Conservation (phyloP, 2,888 invertebrate species). For the Calameuta idolon region DNA sequence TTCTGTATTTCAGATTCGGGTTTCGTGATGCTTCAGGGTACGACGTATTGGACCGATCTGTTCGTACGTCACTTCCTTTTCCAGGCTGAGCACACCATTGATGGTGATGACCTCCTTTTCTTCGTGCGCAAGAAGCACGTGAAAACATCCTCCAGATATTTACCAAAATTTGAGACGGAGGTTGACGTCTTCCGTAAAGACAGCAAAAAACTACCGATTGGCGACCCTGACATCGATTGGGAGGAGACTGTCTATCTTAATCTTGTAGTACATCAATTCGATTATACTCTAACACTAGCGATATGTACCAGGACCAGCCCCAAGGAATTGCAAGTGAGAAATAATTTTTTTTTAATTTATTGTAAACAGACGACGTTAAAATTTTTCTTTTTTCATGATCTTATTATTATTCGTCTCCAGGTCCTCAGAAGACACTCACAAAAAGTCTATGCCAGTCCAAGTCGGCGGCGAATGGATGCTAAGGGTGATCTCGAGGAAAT, state of each 20-base stretch:
- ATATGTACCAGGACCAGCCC: constrained; percentile 98
- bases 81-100: constrained; percentile 88
- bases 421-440: constrained; percentile 66
- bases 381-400: background rate
- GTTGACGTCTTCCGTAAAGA: constrained; percentile 98
- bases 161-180: constrained; percentile 94
- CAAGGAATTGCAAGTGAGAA: constrained; percentile 91
- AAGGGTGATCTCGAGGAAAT: constrained; percentile 99
- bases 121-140: constrained; percentile 94
- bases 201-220: constrained; percentile 95
- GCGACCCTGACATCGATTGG: constrained; percentile 97
- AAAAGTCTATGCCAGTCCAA: constrained; percentile 97
- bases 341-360: background rate
- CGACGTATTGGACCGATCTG: constrained; percentile 95
- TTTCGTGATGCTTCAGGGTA: constrained; percentile 92
- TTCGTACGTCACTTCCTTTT: constrained; percentile 95
- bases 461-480: constrained; percentile 95
- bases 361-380: too few species aligned
- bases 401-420: constrained; percentile 32
- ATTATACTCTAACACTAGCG: constrained; percentile 96
- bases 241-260: constrained; percentile 99
- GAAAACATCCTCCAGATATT: constrained; percentile 86
- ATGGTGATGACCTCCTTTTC: constrained; percentile 94
- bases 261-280: constrained; percentile 97
- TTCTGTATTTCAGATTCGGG: constrained; percentile 78